Evolutionary conservation across 2,888 invertebrate species (phyloP).

Genomic region (Beris chalybata): DNA sequence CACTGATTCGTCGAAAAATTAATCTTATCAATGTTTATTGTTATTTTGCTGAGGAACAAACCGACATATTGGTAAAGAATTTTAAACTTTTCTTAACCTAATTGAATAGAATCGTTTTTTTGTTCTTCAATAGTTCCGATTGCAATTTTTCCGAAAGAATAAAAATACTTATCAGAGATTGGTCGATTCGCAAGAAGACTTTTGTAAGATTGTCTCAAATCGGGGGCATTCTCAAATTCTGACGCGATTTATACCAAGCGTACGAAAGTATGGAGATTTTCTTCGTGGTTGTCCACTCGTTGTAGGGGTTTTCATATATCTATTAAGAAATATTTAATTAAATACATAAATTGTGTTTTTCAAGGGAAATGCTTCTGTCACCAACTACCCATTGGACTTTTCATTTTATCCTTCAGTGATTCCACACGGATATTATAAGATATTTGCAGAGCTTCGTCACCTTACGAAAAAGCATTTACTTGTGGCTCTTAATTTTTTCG

Average conservation of each 20-base stretch:
- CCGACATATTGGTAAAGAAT: background rate
- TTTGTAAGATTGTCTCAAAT: background rate
- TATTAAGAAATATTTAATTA: background rate
- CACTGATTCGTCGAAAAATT: background rate
- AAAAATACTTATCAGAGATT: background rate
- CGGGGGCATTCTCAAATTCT: background rate
- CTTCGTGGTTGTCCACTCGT: background rate
- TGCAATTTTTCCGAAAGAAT: background rate
- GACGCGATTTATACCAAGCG: background rate
- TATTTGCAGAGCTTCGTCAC: background rate
- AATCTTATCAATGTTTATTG: conserved; percentile 1
- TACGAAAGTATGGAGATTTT: conserved; percentile 2
- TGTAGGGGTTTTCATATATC: background rate
- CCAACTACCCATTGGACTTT: conserved; percentile 5
- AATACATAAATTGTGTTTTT: background rate
- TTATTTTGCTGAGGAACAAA: background rate
- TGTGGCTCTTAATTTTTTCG: no score
- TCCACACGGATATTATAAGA: background rate
- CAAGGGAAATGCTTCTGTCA: background rate
- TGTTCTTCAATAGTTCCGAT: background rate
- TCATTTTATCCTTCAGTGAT: background rate
- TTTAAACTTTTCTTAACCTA: background rate
- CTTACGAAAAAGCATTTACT: no score
- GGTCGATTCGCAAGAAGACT: conserved; percentile 1
- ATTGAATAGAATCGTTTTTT: background rate